A percentile compares a stretch with the other conserved stretches of the same genome.
Evolutionary conservation across 2,797 vertebrate species (phyloP).

Genomic region (Gymnoscopelus braueri): DNA sequence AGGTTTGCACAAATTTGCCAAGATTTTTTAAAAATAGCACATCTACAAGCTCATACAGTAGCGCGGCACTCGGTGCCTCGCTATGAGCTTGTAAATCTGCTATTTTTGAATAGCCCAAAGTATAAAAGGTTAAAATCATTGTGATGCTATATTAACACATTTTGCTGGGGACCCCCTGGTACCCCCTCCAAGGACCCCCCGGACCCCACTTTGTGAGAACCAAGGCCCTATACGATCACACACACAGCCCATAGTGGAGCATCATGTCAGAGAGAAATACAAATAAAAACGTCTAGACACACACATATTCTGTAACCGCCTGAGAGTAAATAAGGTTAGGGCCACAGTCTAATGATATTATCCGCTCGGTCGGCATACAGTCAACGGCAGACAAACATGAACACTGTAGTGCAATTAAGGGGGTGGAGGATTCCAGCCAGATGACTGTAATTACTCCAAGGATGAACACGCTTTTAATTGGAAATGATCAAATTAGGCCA

Average conservation of each 20-base stretch:
- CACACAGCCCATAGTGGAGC: neutral
- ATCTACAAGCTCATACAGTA: too few species aligned
- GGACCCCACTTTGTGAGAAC: too few species aligned
- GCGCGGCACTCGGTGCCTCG: too few species aligned
- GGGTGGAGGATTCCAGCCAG: slow-evolving; percentile 51
- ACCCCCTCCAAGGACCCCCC: too few species aligned
- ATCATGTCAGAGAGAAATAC: neutral
- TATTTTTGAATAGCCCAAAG: too few species aligned
- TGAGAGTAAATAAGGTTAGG: slow-evolving; percentile 40
- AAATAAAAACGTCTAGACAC: slow-evolving; percentile 11
- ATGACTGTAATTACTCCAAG: slow-evolving; percentile 70
- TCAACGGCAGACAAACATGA: slow-evolving; percentile 41
- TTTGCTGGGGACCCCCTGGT: too few species aligned
- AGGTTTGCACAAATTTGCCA: too few species aligned
- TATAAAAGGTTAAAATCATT: too few species aligned
- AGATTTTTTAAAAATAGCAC: too few species aligned
- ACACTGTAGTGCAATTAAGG: slow-evolving; percentile 48
- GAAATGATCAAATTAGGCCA: slow-evolving; percentile 56
- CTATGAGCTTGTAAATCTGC: too few species aligned
- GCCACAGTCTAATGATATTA: slow-evolving; percentile 41
- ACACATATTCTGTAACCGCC: slow-evolving; percentile 10
- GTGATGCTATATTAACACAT: too few species aligned
- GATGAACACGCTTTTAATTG: slow-evolving; percentile 64
- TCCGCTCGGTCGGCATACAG: slow-evolving; percentile 29
- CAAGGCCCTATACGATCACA: too few species aligned